Evolutionary conservation across 2,113 vertebrate genomes (phyloP), one percentile per base, ranked within the genome.

Genomic region (Myotis yumanensis): DNA sequence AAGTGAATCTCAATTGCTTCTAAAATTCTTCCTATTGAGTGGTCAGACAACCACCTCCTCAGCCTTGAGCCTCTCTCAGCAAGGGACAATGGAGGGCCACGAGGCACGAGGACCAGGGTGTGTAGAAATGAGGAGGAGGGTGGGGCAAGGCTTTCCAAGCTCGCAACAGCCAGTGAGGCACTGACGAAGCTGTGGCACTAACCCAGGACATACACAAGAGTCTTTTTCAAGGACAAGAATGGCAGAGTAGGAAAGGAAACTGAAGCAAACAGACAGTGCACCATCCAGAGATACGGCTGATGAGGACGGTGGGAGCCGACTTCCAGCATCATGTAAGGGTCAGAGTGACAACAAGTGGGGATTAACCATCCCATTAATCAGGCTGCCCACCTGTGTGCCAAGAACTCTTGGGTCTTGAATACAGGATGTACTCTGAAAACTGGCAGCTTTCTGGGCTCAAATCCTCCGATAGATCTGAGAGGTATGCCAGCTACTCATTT

Each of bases 391-490:
- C 37, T 54, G 2, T 28, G 37, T 66, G 81, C 83, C 95, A 96
- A 95, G 86, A 90, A 92, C 68, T 40, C 52, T 23, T 69, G 43
- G 62, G 83, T 81, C 43, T 12, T 18, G 54, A 71, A 89, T 69
- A 94, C 52, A 35, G 51, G 68, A 95, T 90, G 89, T 51, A 77
- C 40, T 93, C 80, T 91, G 52, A 91, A 86, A 95, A 81, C 7
- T 57, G 40, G 79, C 90, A 73, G 59, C 37, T 91, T 80, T 91
- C 68, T 54, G 89, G 80, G 37, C 59, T 23, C 69, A 23, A 71
- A 48, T 57, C 71, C 57, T 95, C 32, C 46, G 37, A 62, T 22
- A 4, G 30, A 62, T 54, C 28, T 84, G 59, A 93, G 95, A 72
- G 86, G 23, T 37, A 23, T 30, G 75, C 86, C 52, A 93, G 52